phyloP scores from a whole-genome alignment of 2,113 vertebrate genomes.

The Aptenodytes forsteri region DNA sequence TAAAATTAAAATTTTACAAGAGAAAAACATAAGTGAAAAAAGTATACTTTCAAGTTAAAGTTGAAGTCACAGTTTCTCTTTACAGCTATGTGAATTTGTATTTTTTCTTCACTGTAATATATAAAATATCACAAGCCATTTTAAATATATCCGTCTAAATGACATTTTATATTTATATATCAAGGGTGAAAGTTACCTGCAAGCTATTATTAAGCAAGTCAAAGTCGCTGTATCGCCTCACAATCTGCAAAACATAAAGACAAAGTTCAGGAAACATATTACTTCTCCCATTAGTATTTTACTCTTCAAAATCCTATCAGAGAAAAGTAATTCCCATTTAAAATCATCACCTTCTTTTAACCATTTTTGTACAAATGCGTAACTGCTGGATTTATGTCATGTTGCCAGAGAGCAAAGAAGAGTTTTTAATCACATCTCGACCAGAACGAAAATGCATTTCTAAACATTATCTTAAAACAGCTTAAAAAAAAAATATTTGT shows the following conservation, averaged over 20 bases:
- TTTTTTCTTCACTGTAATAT: neutral
- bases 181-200: constrained; percentile 81
- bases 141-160: neutral
- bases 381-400: neutral
- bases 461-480: neutral
- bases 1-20: neutral
- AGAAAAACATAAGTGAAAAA: neutral
- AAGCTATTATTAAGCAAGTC: constrained; percentile 93
- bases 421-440: neutral
- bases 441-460: neutral
- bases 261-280: neutral
- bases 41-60: neutral
- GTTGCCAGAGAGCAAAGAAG: neutral
- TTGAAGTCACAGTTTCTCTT: neutral
- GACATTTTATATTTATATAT: neutral
- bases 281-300: neutral
- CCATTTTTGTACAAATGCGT: neutral
- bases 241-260: constrained; percentile 83
- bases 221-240: constrained; percentile 97
- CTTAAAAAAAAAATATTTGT: neutral
- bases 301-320: neutral
- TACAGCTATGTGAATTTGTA: neutral
- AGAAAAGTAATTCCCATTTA: neutral
- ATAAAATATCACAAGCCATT: neutral
- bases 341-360: neutral